Base-by-base conservation (phyloP, 2,113 vertebrate genomes). In the Scomber colias region DNA sequence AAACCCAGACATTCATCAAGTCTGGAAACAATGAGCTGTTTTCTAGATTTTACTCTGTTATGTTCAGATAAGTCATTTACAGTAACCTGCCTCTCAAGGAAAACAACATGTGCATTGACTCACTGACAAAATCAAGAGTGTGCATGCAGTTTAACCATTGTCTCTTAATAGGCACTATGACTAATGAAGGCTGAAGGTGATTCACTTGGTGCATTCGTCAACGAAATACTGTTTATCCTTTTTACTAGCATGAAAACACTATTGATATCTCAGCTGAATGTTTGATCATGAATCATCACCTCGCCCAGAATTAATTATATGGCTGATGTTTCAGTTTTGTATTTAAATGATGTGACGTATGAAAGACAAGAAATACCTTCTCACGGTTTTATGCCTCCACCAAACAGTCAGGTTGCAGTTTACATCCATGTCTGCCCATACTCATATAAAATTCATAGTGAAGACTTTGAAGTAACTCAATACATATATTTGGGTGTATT, bases 131-230 rank as follows among this genome's bases (percentile, higher is more conserved):
- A 49, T 51, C 16, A 45, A 15, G 5, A 40, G 57, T n/a, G 9
- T 49, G 4, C 1, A 17, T 40, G 35, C 1, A 40, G 35, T 40
- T 9, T 40, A 27, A 27, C 3, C 24, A 27, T 27, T 27, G 24
- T 27, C 24, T 27, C 24, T 27, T 27, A 27, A 27, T 3, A 27
- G 24, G 24, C 24, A 27, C 35, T 40, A 9, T 27, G 35, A 40
- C 35, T 40, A 40, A 21, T 21, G 57, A 51, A 61, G 19, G 57
- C 54, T 13, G 64, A 63, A 17, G 19, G 62, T 21, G 49, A 74
- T 74, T 51, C 9, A 30, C 14, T 76, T 53, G 9, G 44, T 19
- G 15, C 16, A 21, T 31, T 40, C 5, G 8, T 40, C 21, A 50
- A 13, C n/a, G 44, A 10, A 24, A 59, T 1, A 68, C 56, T 50